Conservation (phyloP, 2,888 invertebrate species). For the Byasa hedistus region DNA sequence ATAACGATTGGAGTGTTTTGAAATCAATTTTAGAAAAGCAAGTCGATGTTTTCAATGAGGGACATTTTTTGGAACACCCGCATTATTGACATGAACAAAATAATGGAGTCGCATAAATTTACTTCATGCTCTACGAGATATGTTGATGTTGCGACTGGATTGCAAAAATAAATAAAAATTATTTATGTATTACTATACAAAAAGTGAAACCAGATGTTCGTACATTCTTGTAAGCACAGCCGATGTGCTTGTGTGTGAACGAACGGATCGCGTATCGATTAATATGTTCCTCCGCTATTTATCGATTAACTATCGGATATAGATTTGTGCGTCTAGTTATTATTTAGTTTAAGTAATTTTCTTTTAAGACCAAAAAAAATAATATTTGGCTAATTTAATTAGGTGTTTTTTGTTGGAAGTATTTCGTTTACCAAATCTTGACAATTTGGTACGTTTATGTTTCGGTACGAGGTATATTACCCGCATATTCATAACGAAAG, state of each 20-base stretch:
- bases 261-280: too few relatives aligned
- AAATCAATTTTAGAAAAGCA: not conserved
- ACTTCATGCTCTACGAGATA: too few relatives aligned
- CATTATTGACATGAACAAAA: too few relatives aligned
- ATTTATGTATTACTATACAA: too few relatives aligned
- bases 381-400: conserved; percentile 22
- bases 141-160: too few relatives aligned
- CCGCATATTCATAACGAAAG: too few relatives aligned
- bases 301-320: not conserved
- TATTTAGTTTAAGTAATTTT: conserved; percentile 6
- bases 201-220: too few relatives aligned
- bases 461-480: not conserved
- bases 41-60: not conserved
- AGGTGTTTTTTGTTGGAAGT: not conserved
- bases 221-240: too few relatives aligned
- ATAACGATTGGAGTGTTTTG: not conserved
- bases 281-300: not conserved
- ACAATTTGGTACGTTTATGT: not conserved
- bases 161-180: too few relatives aligned
- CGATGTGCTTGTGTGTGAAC: too few relatives aligned
- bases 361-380: conserved; percentile 3
- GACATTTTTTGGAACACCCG: not conserved
- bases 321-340: not conserved
- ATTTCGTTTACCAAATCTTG: not conserved
- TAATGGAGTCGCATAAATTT: too few relatives aligned